phyloP scores from a whole-genome alignment of 2,888 invertebrate species.

The Microctonus hyperodae region DNA sequence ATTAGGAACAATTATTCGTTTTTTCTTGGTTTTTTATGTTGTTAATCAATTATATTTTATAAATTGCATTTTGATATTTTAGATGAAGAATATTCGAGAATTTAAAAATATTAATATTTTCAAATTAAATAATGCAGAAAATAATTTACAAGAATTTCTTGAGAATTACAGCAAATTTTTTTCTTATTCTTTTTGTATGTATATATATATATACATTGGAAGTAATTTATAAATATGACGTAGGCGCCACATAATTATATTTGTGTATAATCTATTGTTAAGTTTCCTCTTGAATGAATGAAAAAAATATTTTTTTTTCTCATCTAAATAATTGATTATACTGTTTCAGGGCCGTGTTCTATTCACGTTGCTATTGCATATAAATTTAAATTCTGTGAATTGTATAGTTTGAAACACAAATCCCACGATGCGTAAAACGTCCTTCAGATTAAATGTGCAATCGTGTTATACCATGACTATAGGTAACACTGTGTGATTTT shows the following conservation, averaged over 20 bases:
- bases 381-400: constrained; percentile 22
- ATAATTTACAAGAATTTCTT: too few relatives aligned
- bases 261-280: not conserved
- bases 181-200: too few relatives aligned
- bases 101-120: too few relatives aligned
- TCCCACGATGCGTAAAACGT: constrained; percentile 13
- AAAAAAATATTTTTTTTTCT: not conserved
- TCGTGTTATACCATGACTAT: constrained; percentile 1
- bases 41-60: not conserved
- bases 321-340: not conserved
- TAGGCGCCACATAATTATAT: not conserved
- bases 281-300: constrained; percentile 13
- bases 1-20: too few relatives aligned
- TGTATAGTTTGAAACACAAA: not conserved
- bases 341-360: not conserved
- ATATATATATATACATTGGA: too few relatives aligned
- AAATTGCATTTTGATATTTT: not conserved
- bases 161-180: too few relatives aligned
- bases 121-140: too few relatives aligned
- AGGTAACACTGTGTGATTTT: constrained; percentile 13
- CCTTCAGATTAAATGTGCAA: constrained; percentile 8
- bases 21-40: too few relatives aligned
- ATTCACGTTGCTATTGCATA: not conserved
- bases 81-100: too few relatives aligned
- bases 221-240: too few relatives aligned